A percentile compares a stretch with the other conserved stretches of the same genome.
These are phyloP conservation scores for Atherix ibis DNA, from an alignment of 2,888 invertebrate species.

Conservation along the genomic window DNA sequence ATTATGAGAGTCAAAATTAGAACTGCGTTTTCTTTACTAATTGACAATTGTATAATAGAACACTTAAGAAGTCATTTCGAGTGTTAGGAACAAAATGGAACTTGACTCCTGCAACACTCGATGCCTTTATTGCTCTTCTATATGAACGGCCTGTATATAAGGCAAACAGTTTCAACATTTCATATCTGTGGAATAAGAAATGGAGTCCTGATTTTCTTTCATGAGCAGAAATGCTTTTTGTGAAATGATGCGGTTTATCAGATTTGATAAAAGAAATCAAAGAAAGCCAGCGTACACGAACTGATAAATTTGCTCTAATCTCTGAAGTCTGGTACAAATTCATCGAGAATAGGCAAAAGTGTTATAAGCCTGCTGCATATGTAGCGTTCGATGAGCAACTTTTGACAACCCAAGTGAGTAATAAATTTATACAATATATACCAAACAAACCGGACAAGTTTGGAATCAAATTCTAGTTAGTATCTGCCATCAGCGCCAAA, in stretches of 20 bases:
- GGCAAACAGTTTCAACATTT: not conserved
- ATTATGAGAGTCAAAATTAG: not conserved
- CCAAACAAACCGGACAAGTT: slow-evolving; percentile 17
- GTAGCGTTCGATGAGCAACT: slow-evolving; percentile 16
- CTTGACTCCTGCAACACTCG: not conserved
- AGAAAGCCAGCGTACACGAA: too few species aligned
- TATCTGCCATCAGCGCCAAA: slow-evolving; percentile 14
- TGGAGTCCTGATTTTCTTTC: not conserved
- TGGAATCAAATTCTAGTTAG: slow-evolving; percentile 15
- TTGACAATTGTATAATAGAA: slow-evolving; percentile 1
- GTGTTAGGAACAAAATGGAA: too few species aligned
- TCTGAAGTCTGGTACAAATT: slow-evolving; percentile 16
- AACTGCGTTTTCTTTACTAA: slow-evolving; percentile 1
- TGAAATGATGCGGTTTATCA: slow-evolving; percentile 8
- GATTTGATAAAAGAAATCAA: too few species aligned
- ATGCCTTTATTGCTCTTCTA: not conserved
- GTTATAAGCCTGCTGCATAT: slow-evolving; percentile 13
- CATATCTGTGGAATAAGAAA: slow-evolving; percentile 1
- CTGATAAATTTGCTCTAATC: slow-evolving; percentile 15
- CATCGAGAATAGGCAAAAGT: slow-evolving; percentile 10
- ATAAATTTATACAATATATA: slow-evolving; percentile 16
- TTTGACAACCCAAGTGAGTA: slow-evolving; percentile 16
- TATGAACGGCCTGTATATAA: not conserved
- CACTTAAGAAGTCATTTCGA: slow-evolving; percentile 1
- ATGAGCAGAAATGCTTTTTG: slow-evolving; percentile 5